Evolutionary conservation across 1,140 invertebrate species (phyloP).

Genomic region (Mizuhopecten yessoensis): DNA sequence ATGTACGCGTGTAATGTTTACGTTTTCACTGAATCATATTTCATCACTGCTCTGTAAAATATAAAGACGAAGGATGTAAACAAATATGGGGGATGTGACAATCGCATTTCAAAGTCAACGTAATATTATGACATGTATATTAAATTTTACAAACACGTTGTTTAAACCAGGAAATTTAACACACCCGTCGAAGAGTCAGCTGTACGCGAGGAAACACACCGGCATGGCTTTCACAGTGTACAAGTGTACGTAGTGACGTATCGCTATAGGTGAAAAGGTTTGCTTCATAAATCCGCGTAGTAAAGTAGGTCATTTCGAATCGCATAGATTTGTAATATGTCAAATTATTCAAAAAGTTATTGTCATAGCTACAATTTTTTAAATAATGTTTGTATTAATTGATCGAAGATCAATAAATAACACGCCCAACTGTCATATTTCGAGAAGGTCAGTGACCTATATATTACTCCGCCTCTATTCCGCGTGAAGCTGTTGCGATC

Average conservation of each 20-base stretch:
- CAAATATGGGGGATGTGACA: background rate
- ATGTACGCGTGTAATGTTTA: background rate
- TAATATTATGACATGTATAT: too few species aligned
- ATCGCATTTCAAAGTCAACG: background rate
- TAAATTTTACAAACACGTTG: background rate
- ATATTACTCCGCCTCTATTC: background rate
- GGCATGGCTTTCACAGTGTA: background rate
- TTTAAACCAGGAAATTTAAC: slow-evolving; percentile 18
- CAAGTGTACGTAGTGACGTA: slow-evolving; percentile 37
- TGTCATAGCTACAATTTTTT: background rate
- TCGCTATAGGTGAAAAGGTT: slow-evolving; percentile 12
- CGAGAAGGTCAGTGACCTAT: slow-evolving; percentile 11
- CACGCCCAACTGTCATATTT: background rate
- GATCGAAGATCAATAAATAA: background rate
- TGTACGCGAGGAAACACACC: background rate
- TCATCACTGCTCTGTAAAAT: background rate
- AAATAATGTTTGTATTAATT: background rate
- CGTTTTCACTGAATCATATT: background rate
- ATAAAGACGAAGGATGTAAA: background rate
- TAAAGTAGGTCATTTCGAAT: slow-evolving; percentile 1
- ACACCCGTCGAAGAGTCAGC: slow-evolving; percentile 13
- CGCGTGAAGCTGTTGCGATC: slow-evolving; percentile 45
- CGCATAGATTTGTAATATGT: background rate
- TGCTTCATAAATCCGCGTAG: background rate
- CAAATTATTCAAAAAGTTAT: background rate